Evolutionary conservation across 2,797 vertebrate species (phyloP).

Genomic region (Ptychobarbus kaznakovi): DNA sequence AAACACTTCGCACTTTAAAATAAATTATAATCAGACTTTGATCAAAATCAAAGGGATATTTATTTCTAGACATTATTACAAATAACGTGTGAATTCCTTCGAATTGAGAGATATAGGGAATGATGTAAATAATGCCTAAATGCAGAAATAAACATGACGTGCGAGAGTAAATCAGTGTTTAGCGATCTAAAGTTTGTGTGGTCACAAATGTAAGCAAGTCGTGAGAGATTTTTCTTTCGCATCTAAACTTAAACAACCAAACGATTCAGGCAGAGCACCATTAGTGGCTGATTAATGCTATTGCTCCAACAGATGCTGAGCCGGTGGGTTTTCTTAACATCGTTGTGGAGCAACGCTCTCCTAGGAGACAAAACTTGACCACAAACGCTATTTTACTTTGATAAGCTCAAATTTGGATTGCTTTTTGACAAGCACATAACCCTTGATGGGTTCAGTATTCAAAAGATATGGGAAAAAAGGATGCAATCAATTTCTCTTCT

Average conservation of each 20-base stretch:
- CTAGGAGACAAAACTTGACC: constrained; percentile 5
- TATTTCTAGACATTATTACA: constrained; percentile 31
- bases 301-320: constrained; percentile 28
- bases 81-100: constrained; percentile 29
- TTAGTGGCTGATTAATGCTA: constrained; percentile 35
- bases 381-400: background rate
- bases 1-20: constrained; percentile 45
- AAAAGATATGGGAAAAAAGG: constrained; percentile 28
- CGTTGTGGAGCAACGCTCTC: constrained; percentile 4
- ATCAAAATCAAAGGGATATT: constrained; percentile 41
- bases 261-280: constrained; percentile 21
- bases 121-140: constrained; percentile 36
- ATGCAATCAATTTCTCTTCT: constrained; percentile 48
- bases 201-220: constrained; percentile 37
- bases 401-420: background rate
- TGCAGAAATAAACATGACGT: constrained; percentile 24
- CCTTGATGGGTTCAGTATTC: background rate
- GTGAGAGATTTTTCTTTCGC: constrained; percentile 38
- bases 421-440: background rate
- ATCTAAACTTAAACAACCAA: constrained; percentile 41
- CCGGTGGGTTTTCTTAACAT: constrained; percentile 11
- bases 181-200: constrained; percentile 17
- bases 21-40: constrained; percentile 46
- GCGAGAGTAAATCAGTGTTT: constrained; percentile 45
- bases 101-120: constrained; percentile 12